phyloP scores from a whole-genome alignment of 2,888 invertebrate genomes.

The Mallateleia sp. region DNA sequence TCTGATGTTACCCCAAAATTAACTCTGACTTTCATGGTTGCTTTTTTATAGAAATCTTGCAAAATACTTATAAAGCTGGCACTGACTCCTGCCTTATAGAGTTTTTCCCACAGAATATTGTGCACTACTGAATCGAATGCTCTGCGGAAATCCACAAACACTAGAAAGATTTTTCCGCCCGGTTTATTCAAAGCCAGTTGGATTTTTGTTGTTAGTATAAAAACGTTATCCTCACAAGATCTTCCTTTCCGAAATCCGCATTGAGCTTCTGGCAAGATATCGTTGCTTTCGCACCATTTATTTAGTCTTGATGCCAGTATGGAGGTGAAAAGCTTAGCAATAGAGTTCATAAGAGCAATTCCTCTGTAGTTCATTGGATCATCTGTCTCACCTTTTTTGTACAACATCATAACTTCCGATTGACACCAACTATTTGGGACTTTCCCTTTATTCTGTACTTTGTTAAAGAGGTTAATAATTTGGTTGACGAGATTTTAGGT shows the following conservation, averaged over 20 bases:
- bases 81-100: slow-evolving; percentile 11
- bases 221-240: slow-evolving; percentile 21
- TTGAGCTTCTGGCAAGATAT: slow-evolving; percentile 7
- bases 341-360: slow-evolving; percentile 12
- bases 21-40: neutral
- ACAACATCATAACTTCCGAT: neutral
- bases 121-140: slow-evolving; percentile 28
- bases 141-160: slow-evolving; percentile 11
- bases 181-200: slow-evolving; percentile 3
- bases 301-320: slow-evolving; percentile 5
- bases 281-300: neutral
- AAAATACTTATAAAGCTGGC: neutral
- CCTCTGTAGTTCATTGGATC: slow-evolving; percentile 39
- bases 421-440: slow-evolving; percentile 37
- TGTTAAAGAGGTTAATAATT: too few relatives aligned
- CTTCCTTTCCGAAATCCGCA: neutral
- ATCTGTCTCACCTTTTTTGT: slow-evolving; percentile 31
- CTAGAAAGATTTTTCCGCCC: neutral
- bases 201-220: neutral
- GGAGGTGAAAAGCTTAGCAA: slow-evolving; percentile 16
- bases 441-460: too few relatives aligned
- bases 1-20: neutral
- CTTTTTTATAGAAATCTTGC: neutral
- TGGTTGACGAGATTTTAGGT: too few relatives aligned
- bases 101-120: neutral